phyloP scores from a whole-genome alignment of 2,113 vertebrate species.

The Balaeniceps rex region DNA sequence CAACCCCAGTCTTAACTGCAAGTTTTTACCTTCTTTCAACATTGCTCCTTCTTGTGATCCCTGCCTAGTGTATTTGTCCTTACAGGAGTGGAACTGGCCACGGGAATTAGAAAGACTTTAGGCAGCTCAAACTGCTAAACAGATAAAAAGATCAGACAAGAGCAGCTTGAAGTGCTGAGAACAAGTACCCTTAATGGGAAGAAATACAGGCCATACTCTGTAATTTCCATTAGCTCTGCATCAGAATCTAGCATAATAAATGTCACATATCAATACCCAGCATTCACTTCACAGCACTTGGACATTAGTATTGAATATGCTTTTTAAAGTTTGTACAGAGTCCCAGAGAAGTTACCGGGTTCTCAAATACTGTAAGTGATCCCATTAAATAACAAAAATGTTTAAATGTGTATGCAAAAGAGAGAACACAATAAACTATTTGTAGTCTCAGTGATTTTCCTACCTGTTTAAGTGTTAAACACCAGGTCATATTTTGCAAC shows the following conservation, averaged over 20 bases:
- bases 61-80: not conserved
- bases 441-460: not conserved
- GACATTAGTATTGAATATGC: not conserved
- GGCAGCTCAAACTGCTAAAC: not conserved
- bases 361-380: not conserved
- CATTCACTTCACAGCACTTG: not conserved
- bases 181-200: not conserved
- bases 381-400: not conserved
- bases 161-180: not conserved
- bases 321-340: not conserved
- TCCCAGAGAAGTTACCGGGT: not conserved
- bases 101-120: not conserved
- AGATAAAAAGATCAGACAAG: not conserved
- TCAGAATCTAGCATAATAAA: not conserved
- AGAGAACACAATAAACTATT: not conserved
- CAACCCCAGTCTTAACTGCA: not conserved
- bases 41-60: not conserved
- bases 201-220: not conserved
- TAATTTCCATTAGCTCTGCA: slow-evolving; percentile 1
- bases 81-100: not conserved
- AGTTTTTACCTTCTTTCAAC: not conserved
- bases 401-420: not conserved
- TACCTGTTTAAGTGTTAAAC: not conserved
- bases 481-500: not conserved
- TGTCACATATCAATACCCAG: not conserved